These are phyloP conservation scores for Lepidocyrtinus sp. DNA, from an alignment of 2,888 invertebrate species.

Conservation along the genomic window DNA sequence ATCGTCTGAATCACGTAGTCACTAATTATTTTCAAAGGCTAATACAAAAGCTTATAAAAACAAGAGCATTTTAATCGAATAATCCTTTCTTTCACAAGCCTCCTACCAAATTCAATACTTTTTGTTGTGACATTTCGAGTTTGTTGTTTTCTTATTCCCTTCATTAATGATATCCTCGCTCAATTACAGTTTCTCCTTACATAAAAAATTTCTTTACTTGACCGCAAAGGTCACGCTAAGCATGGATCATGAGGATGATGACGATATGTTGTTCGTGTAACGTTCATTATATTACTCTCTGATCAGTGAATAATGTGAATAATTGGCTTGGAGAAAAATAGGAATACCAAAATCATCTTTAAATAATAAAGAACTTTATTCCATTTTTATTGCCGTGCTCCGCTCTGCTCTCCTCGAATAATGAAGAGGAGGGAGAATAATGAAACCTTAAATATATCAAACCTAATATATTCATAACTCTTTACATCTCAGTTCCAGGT, in stretches of 20 bases:
- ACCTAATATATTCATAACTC: not conserved
- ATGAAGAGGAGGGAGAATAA: not conserved
- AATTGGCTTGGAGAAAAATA: not conserved
- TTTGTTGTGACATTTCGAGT: not conserved
- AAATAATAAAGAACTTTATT: not conserved
- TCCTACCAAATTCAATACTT: not conserved
- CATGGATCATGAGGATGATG: not conserved
- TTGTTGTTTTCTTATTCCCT: not conserved
- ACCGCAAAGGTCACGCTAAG: conserved; percentile 27
- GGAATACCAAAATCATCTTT: not conserved
- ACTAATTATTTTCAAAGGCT: not conserved
- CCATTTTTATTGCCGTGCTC: no score
- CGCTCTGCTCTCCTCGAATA: not conserved
- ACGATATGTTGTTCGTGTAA: no score
- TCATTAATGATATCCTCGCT: not conserved
- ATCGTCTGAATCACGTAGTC: not conserved
- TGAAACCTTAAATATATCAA: not conserved
- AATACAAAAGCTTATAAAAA: not conserved
- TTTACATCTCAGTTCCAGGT: not conserved
- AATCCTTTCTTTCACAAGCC: not conserved
- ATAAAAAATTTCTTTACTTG: not conserved
- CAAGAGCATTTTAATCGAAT: not conserved
- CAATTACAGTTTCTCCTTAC: not conserved
- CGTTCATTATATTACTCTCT: no score
- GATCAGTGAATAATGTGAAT: not conserved